These are phyloP conservation scores for Candoia aspera DNA, from an alignment of 2,113 vertebrate species.

Conservation along the genomic window DNA sequence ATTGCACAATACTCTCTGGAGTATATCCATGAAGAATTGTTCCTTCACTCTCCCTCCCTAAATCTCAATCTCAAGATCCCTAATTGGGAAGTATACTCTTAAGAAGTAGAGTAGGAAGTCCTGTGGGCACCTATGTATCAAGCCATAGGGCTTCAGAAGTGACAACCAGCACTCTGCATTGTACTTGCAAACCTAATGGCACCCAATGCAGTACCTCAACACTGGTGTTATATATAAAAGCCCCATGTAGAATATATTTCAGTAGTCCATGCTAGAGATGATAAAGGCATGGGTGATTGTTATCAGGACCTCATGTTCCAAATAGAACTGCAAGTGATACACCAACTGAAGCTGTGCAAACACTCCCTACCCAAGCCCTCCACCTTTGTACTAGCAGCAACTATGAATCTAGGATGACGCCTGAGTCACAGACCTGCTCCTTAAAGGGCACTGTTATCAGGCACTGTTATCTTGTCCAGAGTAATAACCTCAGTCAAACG, in stretches of 20 bases:
- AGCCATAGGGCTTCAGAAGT: not conserved
- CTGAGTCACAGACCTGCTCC: not conserved
- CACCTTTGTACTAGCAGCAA: not conserved
- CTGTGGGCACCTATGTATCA: not conserved
- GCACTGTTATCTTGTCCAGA: not conserved
- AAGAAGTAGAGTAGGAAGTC: not conserved
- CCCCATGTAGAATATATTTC: not conserved
- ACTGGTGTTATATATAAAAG: not conserved
- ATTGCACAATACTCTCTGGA: not conserved
- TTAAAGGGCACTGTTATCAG: not conserved
- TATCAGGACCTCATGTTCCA: not conserved
- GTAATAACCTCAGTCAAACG: not conserved
- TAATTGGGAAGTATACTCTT: not conserved
- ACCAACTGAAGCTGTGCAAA: not conserved
- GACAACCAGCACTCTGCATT: not conserved
- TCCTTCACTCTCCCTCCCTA: not conserved
- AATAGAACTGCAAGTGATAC: not conserved
- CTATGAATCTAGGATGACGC: not conserved
- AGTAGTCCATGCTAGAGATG: not conserved
- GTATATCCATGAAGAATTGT: not conserved
- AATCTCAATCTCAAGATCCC: not conserved
- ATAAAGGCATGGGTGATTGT: not conserved
- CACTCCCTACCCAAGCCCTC: not conserved
- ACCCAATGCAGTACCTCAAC: not conserved
- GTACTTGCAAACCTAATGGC: not conserved